Evolutionary conservation across 2,888 invertebrate genomes (phyloP).

Genomic region (Hydriomena furcata): DNA sequence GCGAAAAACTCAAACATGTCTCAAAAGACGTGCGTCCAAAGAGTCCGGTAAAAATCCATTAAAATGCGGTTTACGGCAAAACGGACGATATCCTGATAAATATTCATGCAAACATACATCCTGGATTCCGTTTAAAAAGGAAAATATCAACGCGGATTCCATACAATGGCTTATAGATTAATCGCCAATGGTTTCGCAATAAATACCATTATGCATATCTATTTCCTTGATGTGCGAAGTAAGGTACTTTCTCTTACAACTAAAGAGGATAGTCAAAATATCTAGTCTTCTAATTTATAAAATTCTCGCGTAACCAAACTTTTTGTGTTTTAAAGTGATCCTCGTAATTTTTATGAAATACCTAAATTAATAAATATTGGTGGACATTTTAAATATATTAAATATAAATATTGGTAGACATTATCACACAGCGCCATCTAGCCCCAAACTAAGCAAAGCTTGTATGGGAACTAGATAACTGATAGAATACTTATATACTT

Average conservation of each 20-base stretch:
- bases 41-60: slow-evolving; percentile 73
- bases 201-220: slow-evolving; percentile 22
- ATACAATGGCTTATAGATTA: slow-evolving; percentile 38
- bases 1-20: no score
- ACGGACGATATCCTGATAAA: slow-evolving; percentile 71
- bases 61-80: slow-evolving; percentile 73
- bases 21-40: slow-evolving; percentile 27
- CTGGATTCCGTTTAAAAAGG: slow-evolving; percentile 80
- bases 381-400: no score
- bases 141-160: slow-evolving; percentile 73
- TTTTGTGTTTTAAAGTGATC: neutral
- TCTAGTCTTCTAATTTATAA: no score
- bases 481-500: no score
- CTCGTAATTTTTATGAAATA: neutral
- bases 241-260: no score
- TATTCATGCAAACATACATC: slow-evolving; percentile 80
- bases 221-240: slow-evolving; percentile 20
- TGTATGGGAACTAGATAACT: no score
- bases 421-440: no score
- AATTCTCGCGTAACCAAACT: no score
- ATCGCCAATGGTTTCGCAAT: slow-evolving; percentile 35
- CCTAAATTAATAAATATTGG: no score
- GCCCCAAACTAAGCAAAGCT: no score
- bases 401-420: no score
- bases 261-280: no score